A percentile compares a stretch with the other conserved stretches of the same genome.
Conservation (phyloP, 2,113 vertebrate species). For the Xyliphius kryptos region DNA sequence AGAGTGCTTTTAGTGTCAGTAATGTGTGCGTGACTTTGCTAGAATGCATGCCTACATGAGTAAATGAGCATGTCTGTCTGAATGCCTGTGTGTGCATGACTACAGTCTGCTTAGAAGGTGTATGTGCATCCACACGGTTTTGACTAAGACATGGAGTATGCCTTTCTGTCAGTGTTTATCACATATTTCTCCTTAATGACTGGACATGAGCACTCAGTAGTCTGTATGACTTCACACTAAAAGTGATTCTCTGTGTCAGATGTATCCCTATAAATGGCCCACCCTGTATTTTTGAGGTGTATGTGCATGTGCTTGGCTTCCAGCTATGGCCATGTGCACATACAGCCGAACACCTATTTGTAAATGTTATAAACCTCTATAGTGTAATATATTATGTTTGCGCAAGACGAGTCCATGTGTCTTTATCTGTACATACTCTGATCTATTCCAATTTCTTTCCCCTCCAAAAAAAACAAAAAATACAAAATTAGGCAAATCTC, state of each 20-base stretch:
- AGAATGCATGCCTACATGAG: no score
- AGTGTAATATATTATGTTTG: conserved; percentile 53
- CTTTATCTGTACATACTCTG: conserved; percentile 53
- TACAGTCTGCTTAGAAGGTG: no score
- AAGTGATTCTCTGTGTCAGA: conserved; percentile 44
- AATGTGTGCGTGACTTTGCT: no score
- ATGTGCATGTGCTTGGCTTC: conserved; percentile 36
- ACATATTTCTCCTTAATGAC: conserved; percentile 32
- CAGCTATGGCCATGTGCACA: conserved; percentile 36
- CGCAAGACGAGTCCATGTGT: conserved; percentile 55
- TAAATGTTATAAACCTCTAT: conserved; percentile 53
- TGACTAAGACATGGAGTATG: no score
- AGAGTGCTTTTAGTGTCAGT: no score
- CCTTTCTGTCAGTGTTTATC: conserved; percentile 18
- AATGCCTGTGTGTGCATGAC: no score
- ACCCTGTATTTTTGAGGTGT: conserved; percentile 31
- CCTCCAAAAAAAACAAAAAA: no score
- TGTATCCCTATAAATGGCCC: conserved; percentile 44
- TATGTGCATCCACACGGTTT: no score
- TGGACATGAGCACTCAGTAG: conserved; percentile 30
- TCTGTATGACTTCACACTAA: conserved; percentile 23
- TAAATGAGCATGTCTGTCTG: no score
- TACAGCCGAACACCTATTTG: conserved; percentile 42
- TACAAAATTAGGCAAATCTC: no score
- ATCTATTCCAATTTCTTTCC: conserved; percentile 34